Evolutionary conservation across 2,113 vertebrate species (phyloP).

Genomic region (Myrmecobius fasciatus): DNA sequence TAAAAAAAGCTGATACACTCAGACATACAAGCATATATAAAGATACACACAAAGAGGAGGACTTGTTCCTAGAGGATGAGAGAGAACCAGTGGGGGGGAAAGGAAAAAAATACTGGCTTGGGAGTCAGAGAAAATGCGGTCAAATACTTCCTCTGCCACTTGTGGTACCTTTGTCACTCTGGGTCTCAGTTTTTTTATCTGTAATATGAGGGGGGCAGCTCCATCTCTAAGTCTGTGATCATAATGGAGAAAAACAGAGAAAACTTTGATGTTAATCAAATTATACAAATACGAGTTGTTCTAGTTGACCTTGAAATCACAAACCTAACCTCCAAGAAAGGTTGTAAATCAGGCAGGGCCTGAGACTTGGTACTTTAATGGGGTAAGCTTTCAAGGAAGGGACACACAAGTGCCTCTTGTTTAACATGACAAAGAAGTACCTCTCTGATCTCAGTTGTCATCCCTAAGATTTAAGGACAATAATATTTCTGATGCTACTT

Average conservation of each 20-base stretch:
- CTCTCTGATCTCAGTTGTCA: background rate
- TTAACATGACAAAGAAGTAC: background rate
- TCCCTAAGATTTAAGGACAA: background rate
- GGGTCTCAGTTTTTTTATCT: background rate
- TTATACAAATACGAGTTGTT: background rate
- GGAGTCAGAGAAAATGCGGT: background rate
- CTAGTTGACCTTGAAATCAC: background rate
- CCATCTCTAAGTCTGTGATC: background rate
- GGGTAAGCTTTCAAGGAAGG: background rate
- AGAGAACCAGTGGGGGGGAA: background rate
- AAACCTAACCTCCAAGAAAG: background rate
- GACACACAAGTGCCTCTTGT: background rate
- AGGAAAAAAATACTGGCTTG: background rate
- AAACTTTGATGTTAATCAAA: background rate
- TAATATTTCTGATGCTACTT: background rate
- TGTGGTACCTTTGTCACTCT: background rate
- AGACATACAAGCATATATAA: background rate
- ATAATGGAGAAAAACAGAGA: background rate
- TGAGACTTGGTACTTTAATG: background rate
- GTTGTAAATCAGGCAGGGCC: background rate
- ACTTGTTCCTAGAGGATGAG: background rate
- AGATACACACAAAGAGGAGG: background rate
- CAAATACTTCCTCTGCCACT: background rate
- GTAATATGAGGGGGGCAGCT: background rate
- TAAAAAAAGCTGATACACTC: background rate